Evolutionary conservation across 2,797 vertebrate genomes (phyloP), one percentile per base, ranked within the genome.

Genomic region (Tarsius wallacei): DNA sequence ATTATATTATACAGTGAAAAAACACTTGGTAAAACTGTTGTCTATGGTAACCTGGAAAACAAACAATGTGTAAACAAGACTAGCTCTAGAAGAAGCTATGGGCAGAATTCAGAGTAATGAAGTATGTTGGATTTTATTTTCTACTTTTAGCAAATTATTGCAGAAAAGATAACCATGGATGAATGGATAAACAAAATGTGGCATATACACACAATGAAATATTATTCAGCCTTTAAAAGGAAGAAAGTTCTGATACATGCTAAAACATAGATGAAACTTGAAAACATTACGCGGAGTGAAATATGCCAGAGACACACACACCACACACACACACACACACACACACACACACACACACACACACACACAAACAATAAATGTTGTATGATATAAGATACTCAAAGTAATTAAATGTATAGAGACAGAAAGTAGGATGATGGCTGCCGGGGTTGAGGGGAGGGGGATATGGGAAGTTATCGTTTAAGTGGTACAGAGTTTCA

Each of bases 61-160:
- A 68, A 28, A 87, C 26, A 21, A 36, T 7, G 7, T 55, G n/a
- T 51, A 49, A 55, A 10, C 11, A 33, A 91, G 10, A 57, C 31
- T 21, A 12, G 49, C 15, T 70, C 28, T 7, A 87, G 21, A 16
- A 16, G 14, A 47, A 93, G 28, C 21, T 7, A 26, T 28, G 83
- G 53, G 31, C 12, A 47, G 12, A 76, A 90, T 36, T 87, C 57
- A 73, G 4, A 82, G 51, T 59, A 77, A 59, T 51, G 47, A 8
- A 77, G 24, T 47, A 31, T 73, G 15, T 42, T 93, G 63, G 55
- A 7, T 78, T 94, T 86, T 83, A 66, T 84, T 93, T 94, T 91
- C 24, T 71, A 74, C 12, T 81, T 93, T 85, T 59, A 31, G 68
- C 3, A 33, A 80, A 78, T 86, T 31, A 77, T 66, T 77, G 15